Conservation (phyloP, 2,797 vertebrate genomes). For the Hydrocynus forskahlii region DNA sequence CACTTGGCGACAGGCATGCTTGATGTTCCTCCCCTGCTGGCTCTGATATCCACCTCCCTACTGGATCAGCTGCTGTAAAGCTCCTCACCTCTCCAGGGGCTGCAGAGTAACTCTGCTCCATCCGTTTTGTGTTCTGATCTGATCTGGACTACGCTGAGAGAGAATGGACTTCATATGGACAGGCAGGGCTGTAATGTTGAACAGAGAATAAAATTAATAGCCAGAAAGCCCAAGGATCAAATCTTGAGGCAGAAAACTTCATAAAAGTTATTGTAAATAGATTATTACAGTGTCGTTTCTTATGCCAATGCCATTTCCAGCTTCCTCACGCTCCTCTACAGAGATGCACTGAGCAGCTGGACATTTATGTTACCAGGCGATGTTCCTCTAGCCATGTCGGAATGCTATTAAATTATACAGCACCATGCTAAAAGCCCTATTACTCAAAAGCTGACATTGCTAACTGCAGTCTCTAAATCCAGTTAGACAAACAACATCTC, state of each 20-base stretch:
- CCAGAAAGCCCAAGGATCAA: background rate
- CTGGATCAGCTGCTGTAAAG: background rate
- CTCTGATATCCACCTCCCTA: background rate
- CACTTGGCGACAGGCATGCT: background rate
- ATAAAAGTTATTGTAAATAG: background rate
- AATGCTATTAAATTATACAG: constrained; percentile 1
- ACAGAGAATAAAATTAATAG: background rate
- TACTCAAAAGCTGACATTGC: constrained; percentile 3
- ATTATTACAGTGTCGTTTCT: no score
- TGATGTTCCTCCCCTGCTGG: background rate
- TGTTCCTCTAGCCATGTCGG: background rate
- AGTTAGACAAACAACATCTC: background rate
- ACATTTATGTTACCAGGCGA: background rate
- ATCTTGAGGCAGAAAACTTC: background rate
- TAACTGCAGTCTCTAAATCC: constrained; percentile 7
- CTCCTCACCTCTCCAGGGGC: background rate
- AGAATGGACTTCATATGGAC: background rate
- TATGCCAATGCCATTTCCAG: background rate
- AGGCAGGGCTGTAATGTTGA: background rate
- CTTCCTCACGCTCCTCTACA: background rate
- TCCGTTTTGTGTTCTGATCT: background rate
- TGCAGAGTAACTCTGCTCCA: background rate
- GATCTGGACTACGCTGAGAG: background rate
- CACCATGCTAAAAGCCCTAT: constrained; percentile 10
- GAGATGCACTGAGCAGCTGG: background rate